Evolutionary conservation across 2,113 vertebrate species (phyloP).

Genomic region (Podilymbus podiceps): DNA sequence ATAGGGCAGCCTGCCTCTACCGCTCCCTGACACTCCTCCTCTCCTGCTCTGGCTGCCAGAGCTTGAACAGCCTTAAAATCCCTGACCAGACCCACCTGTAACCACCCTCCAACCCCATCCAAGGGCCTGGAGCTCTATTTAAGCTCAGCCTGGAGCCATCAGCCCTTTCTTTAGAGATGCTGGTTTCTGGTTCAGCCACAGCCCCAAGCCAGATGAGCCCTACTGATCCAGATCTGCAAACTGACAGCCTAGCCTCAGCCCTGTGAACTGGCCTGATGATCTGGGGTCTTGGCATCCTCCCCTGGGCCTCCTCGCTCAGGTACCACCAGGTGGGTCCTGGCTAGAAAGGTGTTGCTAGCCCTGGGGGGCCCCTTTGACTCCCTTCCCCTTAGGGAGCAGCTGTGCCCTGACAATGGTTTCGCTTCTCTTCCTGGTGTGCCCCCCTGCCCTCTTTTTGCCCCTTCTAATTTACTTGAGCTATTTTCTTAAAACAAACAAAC

Average conservation of each 20-base stretch:
- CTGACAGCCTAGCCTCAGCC: not conserved
- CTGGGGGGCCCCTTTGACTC: not conserved
- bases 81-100: not conserved
- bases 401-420: not conserved
- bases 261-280: not conserved
- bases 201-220: fast-evolving
- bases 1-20: fast-evolving
- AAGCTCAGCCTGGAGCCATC: not conserved
- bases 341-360: not conserved
- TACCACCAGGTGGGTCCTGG: not conserved
- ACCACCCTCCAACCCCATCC: fast-evolving
- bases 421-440: not conserved
- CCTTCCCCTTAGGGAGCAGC: not conserved
- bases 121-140: not conserved
- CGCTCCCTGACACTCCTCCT: not conserved
- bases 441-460: fast-evolving
- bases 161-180: fast-evolving
- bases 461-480: not conserved
- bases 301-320: not conserved
- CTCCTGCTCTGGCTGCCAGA: not conserved
- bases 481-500: not conserved
- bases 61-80: not conserved
- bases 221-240: not conserved
- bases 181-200: not conserved
- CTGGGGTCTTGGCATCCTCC: not conserved